Percentiles rank a stretch among this genome's conserved stretches.
Evolutionary conservation across 2,888 invertebrate species (phyloP).

Genomic region (Heliconius aoede): DNA sequence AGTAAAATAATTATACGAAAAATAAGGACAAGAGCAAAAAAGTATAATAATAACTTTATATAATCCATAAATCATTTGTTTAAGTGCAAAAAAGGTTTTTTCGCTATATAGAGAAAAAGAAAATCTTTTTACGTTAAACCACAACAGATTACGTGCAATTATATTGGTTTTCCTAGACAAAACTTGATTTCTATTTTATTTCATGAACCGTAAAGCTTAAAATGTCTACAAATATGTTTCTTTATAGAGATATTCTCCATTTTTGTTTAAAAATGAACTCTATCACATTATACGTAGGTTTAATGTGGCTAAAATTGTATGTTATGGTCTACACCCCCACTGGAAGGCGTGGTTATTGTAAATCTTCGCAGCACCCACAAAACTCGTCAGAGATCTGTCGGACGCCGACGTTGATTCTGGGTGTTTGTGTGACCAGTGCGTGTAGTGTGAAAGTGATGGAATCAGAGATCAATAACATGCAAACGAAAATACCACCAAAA

Average conservation of each 20-base stretch:
- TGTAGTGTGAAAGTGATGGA: conserved; percentile 63
- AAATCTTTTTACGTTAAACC: conserved; percentile 49
- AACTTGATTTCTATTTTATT: conserved; percentile 19
- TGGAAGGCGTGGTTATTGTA: conserved; percentile 51
- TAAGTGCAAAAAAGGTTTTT: conserved; percentile 28
- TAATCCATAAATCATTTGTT: conserved; percentile 27
- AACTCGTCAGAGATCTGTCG: conserved; percentile 49
- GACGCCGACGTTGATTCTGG: conserved; percentile 50
- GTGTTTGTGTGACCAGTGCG: conserved; percentile 54
- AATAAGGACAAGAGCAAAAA: not conserved
- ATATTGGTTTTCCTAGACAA: conserved; percentile 35
- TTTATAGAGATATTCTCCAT: not conserved
- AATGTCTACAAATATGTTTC: not conserved
- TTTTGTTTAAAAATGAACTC: conserved; percentile 12
- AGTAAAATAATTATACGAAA: conserved; percentile 7
- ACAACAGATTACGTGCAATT: conserved; percentile 52
- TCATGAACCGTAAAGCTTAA: conserved; percentile 21
- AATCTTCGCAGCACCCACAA: conserved; percentile 47
- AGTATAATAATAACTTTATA: conserved; percentile 17
- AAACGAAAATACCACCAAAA: conserved; percentile 80
- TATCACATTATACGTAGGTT: not conserved
- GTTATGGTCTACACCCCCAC: conserved; percentile 46
- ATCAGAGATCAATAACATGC: conserved; percentile 74
- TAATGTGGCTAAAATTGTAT: conserved; percentile 8
- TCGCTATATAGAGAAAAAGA: conserved; percentile 28